Conservation (phyloP, 2,113 vertebrate species). For the Piaya cayana region DNA sequence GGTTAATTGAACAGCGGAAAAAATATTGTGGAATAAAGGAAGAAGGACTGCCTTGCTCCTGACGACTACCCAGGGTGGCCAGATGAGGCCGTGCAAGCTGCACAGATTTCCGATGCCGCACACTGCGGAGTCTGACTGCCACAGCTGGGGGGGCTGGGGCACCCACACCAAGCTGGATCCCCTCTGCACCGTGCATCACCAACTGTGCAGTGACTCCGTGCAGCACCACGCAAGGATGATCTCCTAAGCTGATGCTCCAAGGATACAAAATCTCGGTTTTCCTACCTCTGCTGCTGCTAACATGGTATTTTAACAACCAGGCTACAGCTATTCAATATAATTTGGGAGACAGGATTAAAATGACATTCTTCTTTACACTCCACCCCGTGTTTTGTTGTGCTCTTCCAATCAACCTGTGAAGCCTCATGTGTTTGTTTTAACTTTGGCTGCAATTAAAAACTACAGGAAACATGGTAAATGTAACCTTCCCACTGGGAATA, state of each 20-base stretch:
- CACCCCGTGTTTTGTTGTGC: not conserved
- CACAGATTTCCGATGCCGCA: not conserved
- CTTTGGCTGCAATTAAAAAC: slow-evolving; percentile 42
- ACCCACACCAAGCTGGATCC: rapidly evolving
- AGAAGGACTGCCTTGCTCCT: not conserved
- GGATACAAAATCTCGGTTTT: not conserved
- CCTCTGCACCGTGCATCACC: not conserved
- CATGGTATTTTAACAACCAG: not conserved
- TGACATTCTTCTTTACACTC: not conserved
- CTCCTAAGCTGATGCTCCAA: not conserved
- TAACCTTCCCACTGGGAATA: slow-evolving; percentile 9
- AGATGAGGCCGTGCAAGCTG: not conserved
- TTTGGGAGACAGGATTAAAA: not conserved
- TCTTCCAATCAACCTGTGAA: not conserved
- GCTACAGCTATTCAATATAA: not conserved
- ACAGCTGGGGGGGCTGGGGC: rapidly evolving
- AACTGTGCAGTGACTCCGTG: not conserved
- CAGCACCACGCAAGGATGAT: not conserved
- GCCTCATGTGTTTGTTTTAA: not conserved
- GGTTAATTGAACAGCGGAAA: not conserved
- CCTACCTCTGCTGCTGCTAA: not conserved
- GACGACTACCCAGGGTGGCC: not conserved
- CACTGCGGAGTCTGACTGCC: not conserved
- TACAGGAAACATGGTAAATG: slow-evolving; percentile 19
- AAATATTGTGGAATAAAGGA: slow-evolving; percentile 6